A percentile compares a stretch with the other conserved stretches of the same genome.
These are phyloP conservation scores for Sebastes baramenuke DNA, from an alignment of 2,797 vertebrate species.

Conservation along the genomic window DNA sequence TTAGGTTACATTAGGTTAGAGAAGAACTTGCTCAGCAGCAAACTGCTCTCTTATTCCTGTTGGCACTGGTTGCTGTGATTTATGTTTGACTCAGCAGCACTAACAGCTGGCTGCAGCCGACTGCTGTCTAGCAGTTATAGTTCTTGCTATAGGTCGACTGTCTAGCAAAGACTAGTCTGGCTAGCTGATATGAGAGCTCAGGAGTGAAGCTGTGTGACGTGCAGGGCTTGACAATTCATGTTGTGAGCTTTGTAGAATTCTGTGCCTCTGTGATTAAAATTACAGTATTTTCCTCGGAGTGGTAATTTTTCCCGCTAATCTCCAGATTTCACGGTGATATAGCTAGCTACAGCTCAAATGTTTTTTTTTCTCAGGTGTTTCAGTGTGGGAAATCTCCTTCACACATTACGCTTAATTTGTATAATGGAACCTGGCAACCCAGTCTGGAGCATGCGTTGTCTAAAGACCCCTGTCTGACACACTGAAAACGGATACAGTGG, in stretches of 20 bases:
- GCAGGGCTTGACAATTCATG: neutral
- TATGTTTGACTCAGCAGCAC: conserved; percentile 13
- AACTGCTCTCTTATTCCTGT: conserved; percentile 1
- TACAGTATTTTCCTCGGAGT: neutral
- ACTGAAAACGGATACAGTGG: neutral
- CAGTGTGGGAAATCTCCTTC: neutral
- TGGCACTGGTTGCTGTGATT: conserved; percentile 1
- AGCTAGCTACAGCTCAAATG: neutral
- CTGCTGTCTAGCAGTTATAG: conserved; percentile 5
- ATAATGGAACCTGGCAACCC: neutral
- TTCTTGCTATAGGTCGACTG: neutral
- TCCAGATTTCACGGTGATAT: neutral
- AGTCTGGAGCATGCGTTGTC: neutral
- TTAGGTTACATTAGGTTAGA: neutral
- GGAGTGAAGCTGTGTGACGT: neutral
- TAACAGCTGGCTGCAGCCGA: conserved; percentile 17
- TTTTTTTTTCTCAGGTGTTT: neutral
- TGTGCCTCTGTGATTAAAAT: neutral
- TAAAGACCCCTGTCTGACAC: neutral
- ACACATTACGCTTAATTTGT: neutral
- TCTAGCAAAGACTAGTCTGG: neutral
- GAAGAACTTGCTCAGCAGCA: neutral
- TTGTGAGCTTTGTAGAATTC: neutral
- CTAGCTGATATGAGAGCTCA: neutral
- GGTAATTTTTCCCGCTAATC: neutral